These are phyloP conservation scores for Listronotus oregonensis DNA, from an alignment of 1,140 invertebrate species.

Conservation along the genomic window DNA sequence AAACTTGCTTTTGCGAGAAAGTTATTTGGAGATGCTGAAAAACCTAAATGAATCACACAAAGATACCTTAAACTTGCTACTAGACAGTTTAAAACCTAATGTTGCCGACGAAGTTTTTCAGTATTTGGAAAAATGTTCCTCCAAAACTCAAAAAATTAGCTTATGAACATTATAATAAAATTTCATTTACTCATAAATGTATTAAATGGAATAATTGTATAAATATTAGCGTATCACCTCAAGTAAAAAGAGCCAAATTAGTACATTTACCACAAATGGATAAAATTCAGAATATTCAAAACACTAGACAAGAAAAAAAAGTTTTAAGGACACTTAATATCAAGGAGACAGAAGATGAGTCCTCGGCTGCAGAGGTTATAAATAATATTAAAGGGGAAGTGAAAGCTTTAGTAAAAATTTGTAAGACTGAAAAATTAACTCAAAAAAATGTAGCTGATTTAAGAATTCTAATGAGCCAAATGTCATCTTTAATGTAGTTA, in stretches of 20 bases:
- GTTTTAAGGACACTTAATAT: not conserved
- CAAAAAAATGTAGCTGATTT: conserved; percentile 20
- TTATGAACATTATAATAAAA: not conserved
- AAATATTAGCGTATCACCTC: not conserved
- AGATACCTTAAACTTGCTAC: conserved; percentile 14
- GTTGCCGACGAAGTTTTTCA: conserved; percentile 18
- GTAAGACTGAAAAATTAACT: conserved; percentile 22
- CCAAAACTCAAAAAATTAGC: not conserved
- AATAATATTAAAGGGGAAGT: conserved; percentile 21
- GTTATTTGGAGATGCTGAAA: conserved; percentile 11
- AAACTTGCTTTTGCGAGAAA: not conserved
- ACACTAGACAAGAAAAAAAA: not conserved
- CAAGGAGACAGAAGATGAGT: conserved; percentile 2
- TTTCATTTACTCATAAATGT: conserved; percentile 17
- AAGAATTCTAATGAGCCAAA: conserved; percentile 19
- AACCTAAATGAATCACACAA: conserved; percentile 9
- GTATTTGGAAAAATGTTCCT: conserved; percentile 15
- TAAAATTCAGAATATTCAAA: not conserved
- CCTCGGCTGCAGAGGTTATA: conserved; percentile 13
- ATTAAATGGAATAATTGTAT: conserved; percentile 5
- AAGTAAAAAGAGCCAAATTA: conserved; percentile 14
- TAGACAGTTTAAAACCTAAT: conserved; percentile 11
- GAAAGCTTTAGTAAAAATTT: conserved; percentile 18
- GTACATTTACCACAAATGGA: not conserved
- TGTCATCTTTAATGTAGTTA: conserved; percentile 15